Evolutionary conservation across 2,113 vertebrate species (phyloP), one percentile per base, ranked within the genome.

Genomic region (Calypte anna): DNA sequence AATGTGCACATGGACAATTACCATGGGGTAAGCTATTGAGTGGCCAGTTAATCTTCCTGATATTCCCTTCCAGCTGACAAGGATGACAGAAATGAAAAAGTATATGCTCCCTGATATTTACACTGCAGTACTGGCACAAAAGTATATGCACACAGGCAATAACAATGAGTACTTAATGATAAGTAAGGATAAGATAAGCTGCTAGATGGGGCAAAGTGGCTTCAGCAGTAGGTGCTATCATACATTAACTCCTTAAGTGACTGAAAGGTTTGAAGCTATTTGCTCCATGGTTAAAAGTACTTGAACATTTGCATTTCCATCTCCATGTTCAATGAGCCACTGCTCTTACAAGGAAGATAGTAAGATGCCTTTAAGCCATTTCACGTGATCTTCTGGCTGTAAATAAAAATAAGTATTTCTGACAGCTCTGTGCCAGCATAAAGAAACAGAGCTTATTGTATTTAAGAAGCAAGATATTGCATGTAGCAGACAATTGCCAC

Each of bases 401-500:
- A 91, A 92, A 96, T 88, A 86, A 62, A 74, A 66, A 86, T 30
- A 25, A 76, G 7, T 44, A 59, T 44, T 86, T 88, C 55, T 74
- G 68, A 86, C 51, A 70, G 75, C 43, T 63, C 75, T n/a, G n/a
- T 81, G 28, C 62, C 81, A 88, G 91, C 53, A 61, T 57, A 53
- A 58, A 88, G 64, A 86, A 90, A 81, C 46, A 72, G 76, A 93
- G n/a, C 72, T 80, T 64, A 63, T 3, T 91, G 59, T 62, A 82
- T 90, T 94, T 92, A 70, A 75, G 77, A 51, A 72, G 73, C n/a
- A 87, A 82, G 66, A 80, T 84, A 78, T 77, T 63, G 78, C 59
- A 75, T 23, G 89, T 22, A 79, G 59, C 53, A 89, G 33, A 18
- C 61, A 92, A 82, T 76, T 93, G 94, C 61, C 75, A 88, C 31